A percentile compares a stretch with the other conserved stretches of the same genome.
These are phyloP conservation scores for Parnassius smintheus DNA, from an alignment of 2,888 invertebrate species.

Conservation along the genomic window DNA sequence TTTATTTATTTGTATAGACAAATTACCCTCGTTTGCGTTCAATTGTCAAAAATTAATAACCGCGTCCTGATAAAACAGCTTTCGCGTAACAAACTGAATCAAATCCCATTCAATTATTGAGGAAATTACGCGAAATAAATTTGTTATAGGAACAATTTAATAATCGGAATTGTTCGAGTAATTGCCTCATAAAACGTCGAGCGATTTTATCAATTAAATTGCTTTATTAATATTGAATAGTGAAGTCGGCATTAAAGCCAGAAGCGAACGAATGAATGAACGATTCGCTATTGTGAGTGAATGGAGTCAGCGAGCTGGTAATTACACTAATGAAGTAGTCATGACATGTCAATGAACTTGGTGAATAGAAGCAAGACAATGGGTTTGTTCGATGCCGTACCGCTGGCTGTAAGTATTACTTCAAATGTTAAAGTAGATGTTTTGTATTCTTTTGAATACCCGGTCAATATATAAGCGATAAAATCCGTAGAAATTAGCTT, in stretches of 20 bases:
- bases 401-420: not conserved
- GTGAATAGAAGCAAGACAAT: constrained; percentile 26
- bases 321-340: constrained; percentile 33
- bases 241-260: constrained; percentile 15
- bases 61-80: constrained; percentile 5
- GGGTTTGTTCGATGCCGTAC: constrained; percentile 24
- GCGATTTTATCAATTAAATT: constrained; percentile 26
- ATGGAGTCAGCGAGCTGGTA: constrained; percentile 24
- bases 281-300: constrained; percentile 27
- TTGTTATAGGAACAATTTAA: constrained; percentile 27
- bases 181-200: constrained; percentile 21
- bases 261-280: constrained; percentile 24
- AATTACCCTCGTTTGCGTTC: not conserved
- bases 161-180: constrained; percentile 25
- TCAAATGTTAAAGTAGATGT: not conserved
- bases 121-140: constrained; percentile 22
- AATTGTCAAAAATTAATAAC: constrained; percentile 2
- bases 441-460: not conserved
- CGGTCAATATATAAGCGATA: too few species aligned
- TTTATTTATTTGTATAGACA: too few species aligned
- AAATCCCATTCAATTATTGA: constrained; percentile 19
- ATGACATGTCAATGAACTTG: constrained; percentile 33
- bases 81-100: constrained; percentile 14
- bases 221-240: constrained; percentile 26
- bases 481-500: too few species aligned